Evolutionary conservation across 92 coral and sea anemone genomes (phyloP), one percentile per base, ranked within the genome.

Genomic region (Epizoanthus fatuus): DNA sequence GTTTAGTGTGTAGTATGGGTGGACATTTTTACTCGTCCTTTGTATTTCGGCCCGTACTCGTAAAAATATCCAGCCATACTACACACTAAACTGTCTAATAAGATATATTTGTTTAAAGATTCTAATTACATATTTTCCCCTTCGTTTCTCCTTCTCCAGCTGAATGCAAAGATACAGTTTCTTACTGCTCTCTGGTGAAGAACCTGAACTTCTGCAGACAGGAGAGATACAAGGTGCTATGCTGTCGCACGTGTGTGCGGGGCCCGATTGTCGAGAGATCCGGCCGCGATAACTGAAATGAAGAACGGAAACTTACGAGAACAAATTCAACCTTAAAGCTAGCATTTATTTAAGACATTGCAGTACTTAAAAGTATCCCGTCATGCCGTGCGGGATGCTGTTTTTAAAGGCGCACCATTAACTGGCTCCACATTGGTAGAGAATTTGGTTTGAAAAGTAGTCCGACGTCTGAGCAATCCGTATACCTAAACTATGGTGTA

Each of bases 191-290:
- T 4, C 90, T 86, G 80, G 92, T 95, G 54, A 87, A 87, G 86
- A 69, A 52, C 51, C 49, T 90, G 37, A 79, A 89, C 29, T 51
- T 95, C 62, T 95, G 98, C 17, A 59, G 68, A 49, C 42, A 16
- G n/a, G 39, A 77, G 14, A 87, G 87, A 29, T 95, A 90, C 72
- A 84, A 87, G 44, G 86, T 77, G 67, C 85, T 90, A 84, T 95
- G 98, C 83, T 95, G 98, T 63, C 56, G 73, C 38, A 92, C 98
- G 9, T 95, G 98, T 40, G 82, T 77, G 29, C 64, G 83, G 51
- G 86, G 66, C 7, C 25, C 16, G 40, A 22, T 9, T 72, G 47
- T 32, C 45, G 47, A 29, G 51, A 66, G 40, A 25, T 49, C 53
- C 11, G 53, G 9, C 12, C 13, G 10, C 53, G 9, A 12, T 8